Percentiles rank a stretch among this genome's conserved stretches.
phyloP scores from a whole-genome alignment of 1,140 invertebrate genomes.

The Charaxes varanes region DNA sequence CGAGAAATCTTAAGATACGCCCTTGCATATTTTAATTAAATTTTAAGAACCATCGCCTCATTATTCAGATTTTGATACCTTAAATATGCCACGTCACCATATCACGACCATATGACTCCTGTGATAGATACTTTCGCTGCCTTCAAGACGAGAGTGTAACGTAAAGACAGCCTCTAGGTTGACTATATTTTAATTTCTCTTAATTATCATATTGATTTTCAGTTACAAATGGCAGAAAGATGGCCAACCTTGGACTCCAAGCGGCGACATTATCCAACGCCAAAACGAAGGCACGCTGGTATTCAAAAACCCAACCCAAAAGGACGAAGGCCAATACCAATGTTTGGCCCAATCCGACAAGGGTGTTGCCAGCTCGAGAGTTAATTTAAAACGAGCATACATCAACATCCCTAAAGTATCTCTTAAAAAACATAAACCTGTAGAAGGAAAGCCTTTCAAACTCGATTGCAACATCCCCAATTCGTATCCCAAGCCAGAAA shows the following conservation, averaged over 20 bases:
- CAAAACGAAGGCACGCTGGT: conserved; percentile 33
- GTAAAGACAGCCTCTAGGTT: too few relatives aligned
- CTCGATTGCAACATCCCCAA: conserved; percentile 39
- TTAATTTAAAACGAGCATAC: conserved; percentile 29
- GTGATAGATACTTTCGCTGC: too few relatives aligned
- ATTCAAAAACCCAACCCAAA: conserved; percentile 25
- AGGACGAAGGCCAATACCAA: conserved; percentile 37
- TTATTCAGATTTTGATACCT: too few relatives aligned
- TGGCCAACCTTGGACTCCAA: conserved; percentile 13
- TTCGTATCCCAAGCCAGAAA: conserved; percentile 43
- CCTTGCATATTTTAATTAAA: too few relatives aligned
- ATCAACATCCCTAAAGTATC: conserved; percentile 24
- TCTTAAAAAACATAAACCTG: conserved; percentile 29
- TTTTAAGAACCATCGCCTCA: too few relatives aligned
- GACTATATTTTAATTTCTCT: too few relatives aligned
- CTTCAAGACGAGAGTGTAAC: neutral
- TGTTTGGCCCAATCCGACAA: conserved; percentile 32
- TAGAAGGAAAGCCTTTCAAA: conserved; percentile 38
- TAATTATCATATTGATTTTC: neutral
- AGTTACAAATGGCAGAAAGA: conserved; percentile 28
- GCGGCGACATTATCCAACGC: conserved; percentile 17
- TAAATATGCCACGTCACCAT: too few relatives aligned
- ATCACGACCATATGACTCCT: too few relatives aligned
- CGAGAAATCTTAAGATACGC: too few relatives aligned
- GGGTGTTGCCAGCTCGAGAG: conserved; percentile 34